Base-by-base conservation (phyloP, 1,140 invertebrate species). In the Camponotus floridanus region DNA sequence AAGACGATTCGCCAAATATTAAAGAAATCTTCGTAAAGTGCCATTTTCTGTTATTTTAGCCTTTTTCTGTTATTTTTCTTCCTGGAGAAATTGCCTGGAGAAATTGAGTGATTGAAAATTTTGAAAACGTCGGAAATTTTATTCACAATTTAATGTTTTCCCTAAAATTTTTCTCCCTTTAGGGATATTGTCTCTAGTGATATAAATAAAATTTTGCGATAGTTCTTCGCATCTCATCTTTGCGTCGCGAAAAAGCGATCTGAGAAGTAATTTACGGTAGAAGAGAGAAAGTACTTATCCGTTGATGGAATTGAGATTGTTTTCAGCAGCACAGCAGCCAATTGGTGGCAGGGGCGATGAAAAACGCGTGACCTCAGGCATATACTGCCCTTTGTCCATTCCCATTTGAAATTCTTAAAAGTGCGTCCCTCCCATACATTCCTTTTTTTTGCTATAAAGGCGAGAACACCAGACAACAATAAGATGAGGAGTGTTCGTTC, bases 391-490 rank as follows among this genome's bases (percentile, higher is more conserved):
- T 92, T 94, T 93, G 93, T 93, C 92, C 92, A 92, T 91, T 92
- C 91, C 83, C 89, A 92, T 92, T 94, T 93, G 89, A 78, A 91
- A 93, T 93, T 93, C 81, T 89, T 91, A 92, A 93, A 91, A 88
- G 86, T 92, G 42, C 48, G 86, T 89, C 65, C 71, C 88, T 78
- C 86, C 85, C 65, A 39, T 90, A 48, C 67, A 59, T 86, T 62
- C 45, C 42, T 83, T 90, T 92, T 92, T 62, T 92, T 92, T 91
- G 88, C 90, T 91, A 92, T 93, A 92, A 94, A 94, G 91, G 85
- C 92, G 90, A 92, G 92, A 94, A 92, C 91, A 92, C 91, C 92
- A 91, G 91, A 93, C 92, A 94, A 94, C 93, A 94, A 94, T 94
- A 93, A 94, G 91, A 92, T 91, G 91, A 93, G 89, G 91, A 91